Evolutionary conservation across 2,888 invertebrate species (phyloP), one percentile per base, ranked within the genome.

Genomic region (Callyntrura sp.): DNA sequence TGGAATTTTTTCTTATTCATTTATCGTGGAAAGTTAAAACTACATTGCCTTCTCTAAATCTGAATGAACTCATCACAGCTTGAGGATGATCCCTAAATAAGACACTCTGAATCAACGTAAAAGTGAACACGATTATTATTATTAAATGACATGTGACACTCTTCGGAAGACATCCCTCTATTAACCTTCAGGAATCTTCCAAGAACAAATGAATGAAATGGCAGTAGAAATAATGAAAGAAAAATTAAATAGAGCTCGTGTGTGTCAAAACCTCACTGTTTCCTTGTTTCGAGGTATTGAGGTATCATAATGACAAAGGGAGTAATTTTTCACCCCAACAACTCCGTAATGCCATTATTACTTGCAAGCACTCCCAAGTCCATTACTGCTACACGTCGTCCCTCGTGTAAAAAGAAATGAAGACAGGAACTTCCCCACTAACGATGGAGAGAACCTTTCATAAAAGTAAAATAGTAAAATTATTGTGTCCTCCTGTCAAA

Each of bases 321-420:
- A 82, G 90, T 84, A 91, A 93, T 92, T 92, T 93, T 91, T 93
- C 93, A 93, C 91, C 87, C 92, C 93, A 91, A 90, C 93, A 92
- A 91, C 88, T 92, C 76, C 76, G 88, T 86, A 78, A 91, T 70
- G 68, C 45, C 79, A 51, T 82, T 84, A 12, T 17, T 57, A 35
- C 12, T 8, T 35, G n/a, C 17, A 9, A n/a, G n/a, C n/a, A n/a
- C n/a, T n/a, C n/a, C n/a, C n/a, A n/a, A n/a, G n/a, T n/a, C n/a
- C n/a, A n/a, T n/a, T n/a, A n/a, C n/a, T n/a, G n/a, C n/a, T n/a
- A n/a, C n/a, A n/a, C n/a, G n/a, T n/a, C n/a, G 35, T 12, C 23
- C 45, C 23, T 78, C 78, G 12, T 43, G 25, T 48, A 78, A 20
- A 28, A 48, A 17, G n/a, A 20, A 17, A 79, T 25, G 17, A 73